phyloP scores from a whole-genome alignment of 1,140 invertebrate species.

The Drosophila kanapiae region DNA sequence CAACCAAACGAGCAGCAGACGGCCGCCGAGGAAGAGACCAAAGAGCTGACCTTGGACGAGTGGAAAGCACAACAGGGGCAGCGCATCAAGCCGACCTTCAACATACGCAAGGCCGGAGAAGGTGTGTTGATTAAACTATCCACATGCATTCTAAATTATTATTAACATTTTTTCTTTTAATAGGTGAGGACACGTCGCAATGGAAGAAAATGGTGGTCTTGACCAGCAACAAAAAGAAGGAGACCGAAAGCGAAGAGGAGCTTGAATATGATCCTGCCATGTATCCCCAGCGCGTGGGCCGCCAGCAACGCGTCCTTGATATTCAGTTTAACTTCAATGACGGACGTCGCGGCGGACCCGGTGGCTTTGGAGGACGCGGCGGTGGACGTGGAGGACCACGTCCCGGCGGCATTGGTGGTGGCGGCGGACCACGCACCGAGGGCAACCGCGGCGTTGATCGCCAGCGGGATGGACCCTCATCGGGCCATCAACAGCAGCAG shows the following conservation, averaged over 20 bases:
- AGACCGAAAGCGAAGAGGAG: slow-evolving; percentile 88
- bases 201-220: slow-evolving; percentile 95
- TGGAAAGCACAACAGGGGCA: slow-evolving; percentile 93
- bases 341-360: slow-evolving; percentile 89
- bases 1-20: slow-evolving; percentile 86
- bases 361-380: slow-evolving; percentile 88
- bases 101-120: slow-evolving; percentile 96
- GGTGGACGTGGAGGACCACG: slow-evolving; percentile 88
- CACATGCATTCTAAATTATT: background rate
- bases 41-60: slow-evolving; percentile 94
- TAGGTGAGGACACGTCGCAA: slow-evolving; percentile 92
- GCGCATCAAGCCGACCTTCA: slow-evolving; percentile 93
- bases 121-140: slow-evolving; percentile 77
- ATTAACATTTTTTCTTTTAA: background rate
- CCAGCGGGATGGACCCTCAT: slow-evolving; percentile 68
- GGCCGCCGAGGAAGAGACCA: slow-evolving; percentile 90
- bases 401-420: slow-evolving; percentile 87
- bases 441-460: slow-evolving; percentile 78
- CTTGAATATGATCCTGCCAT: slow-evolving; percentile 91
- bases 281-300: slow-evolving; percentile 94
- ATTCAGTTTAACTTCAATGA: slow-evolving; percentile 96
- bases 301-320: slow-evolving; percentile 94
- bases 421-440: slow-evolving; percentile 85
- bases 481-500: slow-evolving; percentile 25
- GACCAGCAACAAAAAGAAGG: slow-evolving; percentile 85